phyloP scores from a whole-genome alignment of 2,113 vertebrate species.

The Drymodes brunneopygia region DNA sequence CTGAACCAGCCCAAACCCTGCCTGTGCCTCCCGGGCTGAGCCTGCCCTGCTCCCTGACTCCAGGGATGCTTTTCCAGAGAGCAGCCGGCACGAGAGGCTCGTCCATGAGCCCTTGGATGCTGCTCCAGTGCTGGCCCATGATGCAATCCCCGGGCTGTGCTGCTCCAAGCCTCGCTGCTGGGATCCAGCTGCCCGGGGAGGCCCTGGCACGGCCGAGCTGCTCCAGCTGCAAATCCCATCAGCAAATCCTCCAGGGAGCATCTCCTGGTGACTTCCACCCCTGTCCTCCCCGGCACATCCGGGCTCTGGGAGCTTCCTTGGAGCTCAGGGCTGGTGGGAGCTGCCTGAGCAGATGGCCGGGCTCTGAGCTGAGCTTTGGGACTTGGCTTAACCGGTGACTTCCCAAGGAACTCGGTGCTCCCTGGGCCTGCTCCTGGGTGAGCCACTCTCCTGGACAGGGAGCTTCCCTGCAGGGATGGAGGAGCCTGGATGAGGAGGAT shows the following conservation, averaged over 20 bases:
- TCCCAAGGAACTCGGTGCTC: not conserved
- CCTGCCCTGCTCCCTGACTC: not conserved
- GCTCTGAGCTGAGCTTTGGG: not conserved
- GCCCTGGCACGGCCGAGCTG: not conserved
- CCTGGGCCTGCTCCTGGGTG: accelerated
- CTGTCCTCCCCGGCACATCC: accelerated
- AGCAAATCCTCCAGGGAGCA: not conserved
- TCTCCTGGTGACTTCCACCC: not conserved
- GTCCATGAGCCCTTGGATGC: not conserved
- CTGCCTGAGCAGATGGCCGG: not conserved
- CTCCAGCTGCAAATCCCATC: conserved; percentile 29
- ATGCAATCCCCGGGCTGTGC: not conserved
- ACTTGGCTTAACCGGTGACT: not conserved
- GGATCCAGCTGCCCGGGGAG: not conserved
- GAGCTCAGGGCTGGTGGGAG: not conserved
- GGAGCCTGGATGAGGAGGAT: not conserved
- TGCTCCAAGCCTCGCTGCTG: not conserved
- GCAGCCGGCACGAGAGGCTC: not conserved
- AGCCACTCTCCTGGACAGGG: accelerated
- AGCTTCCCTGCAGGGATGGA: not conserved
- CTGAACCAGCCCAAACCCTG: not conserved
- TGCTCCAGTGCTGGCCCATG: accelerated
- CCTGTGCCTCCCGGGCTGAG: too few species aligned
- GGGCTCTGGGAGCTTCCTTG: not conserved
- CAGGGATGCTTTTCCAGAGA: not conserved